These are phyloP conservation scores for Promerops cafer DNA, from an alignment of 2,113 vertebrate species.

Conservation along the genomic window DNA sequence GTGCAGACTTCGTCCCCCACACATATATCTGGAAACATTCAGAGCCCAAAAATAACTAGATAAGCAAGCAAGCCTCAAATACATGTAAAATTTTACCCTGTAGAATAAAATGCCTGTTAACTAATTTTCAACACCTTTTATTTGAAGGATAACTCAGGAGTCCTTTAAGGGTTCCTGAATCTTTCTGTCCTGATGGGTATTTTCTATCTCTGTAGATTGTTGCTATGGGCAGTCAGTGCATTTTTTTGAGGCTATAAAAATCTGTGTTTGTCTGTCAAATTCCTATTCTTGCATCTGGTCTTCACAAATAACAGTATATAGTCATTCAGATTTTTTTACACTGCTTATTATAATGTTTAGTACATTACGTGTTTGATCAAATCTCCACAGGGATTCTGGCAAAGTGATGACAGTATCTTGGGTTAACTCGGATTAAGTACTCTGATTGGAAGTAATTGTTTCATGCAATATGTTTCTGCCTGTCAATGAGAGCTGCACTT, in stretches of 20 bases:
- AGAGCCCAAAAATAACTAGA: background rate
- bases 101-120: background rate
- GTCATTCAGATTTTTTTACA: background rate
- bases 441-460: background rate
- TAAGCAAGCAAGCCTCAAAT: background rate
- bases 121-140: background rate
- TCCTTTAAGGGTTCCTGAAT: background rate
- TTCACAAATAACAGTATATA: background rate
- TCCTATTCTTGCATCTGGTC: background rate
- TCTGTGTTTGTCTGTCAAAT: background rate
- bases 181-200: background rate
- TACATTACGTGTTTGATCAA: background rate
- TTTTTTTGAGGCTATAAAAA: background rate
- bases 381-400: background rate
- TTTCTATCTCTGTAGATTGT: background rate
- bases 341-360: background rate
- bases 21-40: background rate
- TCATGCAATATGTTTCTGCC: background rate
- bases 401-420: background rate
- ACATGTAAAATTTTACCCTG: background rate
- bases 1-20: background rate
- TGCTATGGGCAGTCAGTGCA: background rate
- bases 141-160: background rate
- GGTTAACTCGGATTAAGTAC: background rate
- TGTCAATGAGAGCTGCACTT: background rate